These are phyloP conservation scores for Synanthedon andrenaeformis DNA, from an alignment of 2,888 invertebrate species.

Conservation along the genomic window DNA sequence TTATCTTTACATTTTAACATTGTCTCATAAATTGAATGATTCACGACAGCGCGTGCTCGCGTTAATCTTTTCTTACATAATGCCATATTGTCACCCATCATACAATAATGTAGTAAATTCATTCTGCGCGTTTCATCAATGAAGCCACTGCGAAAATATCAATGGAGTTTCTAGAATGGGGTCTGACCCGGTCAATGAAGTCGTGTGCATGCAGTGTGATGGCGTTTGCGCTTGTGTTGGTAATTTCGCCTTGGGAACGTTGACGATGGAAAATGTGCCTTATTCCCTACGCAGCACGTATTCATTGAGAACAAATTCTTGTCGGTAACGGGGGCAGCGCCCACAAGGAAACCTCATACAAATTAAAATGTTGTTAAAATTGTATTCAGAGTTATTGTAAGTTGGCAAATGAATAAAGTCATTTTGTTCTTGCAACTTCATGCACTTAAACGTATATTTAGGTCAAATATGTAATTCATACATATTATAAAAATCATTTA, in stretches of 20 bases:
- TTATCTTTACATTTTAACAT: too few species aligned
- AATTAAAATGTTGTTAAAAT: too few species aligned
- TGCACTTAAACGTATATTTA: too few species aligned
- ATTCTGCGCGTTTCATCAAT: constrained; percentile 37
- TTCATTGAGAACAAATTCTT: not conserved
- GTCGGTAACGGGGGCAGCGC: not conserved
- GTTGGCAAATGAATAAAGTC: too few species aligned
- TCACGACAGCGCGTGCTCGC: too few species aligned
- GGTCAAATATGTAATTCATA: too few species aligned
- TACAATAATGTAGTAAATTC: constrained; percentile 1
- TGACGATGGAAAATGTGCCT: not conserved
- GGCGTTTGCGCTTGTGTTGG: constrained; percentile 19
- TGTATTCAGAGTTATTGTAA: too few species aligned
- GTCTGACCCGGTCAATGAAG: constrained; percentile 48
- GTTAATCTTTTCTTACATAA: not conserved
- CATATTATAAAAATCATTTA: too few species aligned
- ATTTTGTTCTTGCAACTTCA: too few species aligned
- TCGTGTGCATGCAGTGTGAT: constrained; percentile 31
- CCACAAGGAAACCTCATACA: not conserved
- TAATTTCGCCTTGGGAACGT: constrained; percentile 2
- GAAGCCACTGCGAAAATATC: constrained; percentile 57
- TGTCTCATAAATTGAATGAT: too few species aligned
- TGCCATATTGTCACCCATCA: not conserved
- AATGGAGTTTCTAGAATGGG: constrained; percentile 60
- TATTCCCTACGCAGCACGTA: not conserved